Conservation (phyloP, 2,113 vertebrate genomes). For the Montifringilla adamsi region DNA sequence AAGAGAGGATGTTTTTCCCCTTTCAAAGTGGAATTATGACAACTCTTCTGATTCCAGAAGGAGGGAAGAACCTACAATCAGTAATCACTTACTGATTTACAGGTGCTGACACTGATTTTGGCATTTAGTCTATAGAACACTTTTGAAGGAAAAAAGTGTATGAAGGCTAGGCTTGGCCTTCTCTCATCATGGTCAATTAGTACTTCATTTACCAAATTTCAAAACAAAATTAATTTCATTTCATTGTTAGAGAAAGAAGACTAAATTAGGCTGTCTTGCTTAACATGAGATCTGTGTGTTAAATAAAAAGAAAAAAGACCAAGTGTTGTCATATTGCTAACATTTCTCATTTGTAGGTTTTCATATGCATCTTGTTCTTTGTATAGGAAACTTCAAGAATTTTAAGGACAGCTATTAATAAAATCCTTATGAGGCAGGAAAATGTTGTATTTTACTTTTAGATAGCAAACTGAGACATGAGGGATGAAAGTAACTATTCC, state of each 20-base stretch:
- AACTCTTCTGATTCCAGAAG: background rate
- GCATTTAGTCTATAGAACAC: fast-evolving
- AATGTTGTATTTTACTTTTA: background rate
- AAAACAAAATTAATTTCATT: background rate
- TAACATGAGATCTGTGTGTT: background rate
- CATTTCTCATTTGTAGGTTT: background rate
- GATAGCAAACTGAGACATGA: background rate
- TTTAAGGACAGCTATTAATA: background rate
- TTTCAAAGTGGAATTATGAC: background rate
- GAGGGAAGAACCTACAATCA: background rate
- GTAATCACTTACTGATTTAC: background rate
- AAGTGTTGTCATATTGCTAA: background rate
- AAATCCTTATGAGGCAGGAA: background rate
- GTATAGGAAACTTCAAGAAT: background rate
- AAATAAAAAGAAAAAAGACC: background rate
- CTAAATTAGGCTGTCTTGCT: background rate
- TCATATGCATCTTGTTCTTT: background rate
- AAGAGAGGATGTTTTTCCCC: background rate
- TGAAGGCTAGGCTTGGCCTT: background rate
- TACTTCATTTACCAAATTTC: background rate
- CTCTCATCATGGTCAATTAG: background rate
- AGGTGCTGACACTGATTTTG: background rate
- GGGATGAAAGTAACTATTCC: background rate
- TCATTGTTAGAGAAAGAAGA: background rate
- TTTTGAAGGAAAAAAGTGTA: background rate